Base-by-base conservation (phyloP, 2,797 vertebrate species). In the Fringilla coelebs region DNA sequence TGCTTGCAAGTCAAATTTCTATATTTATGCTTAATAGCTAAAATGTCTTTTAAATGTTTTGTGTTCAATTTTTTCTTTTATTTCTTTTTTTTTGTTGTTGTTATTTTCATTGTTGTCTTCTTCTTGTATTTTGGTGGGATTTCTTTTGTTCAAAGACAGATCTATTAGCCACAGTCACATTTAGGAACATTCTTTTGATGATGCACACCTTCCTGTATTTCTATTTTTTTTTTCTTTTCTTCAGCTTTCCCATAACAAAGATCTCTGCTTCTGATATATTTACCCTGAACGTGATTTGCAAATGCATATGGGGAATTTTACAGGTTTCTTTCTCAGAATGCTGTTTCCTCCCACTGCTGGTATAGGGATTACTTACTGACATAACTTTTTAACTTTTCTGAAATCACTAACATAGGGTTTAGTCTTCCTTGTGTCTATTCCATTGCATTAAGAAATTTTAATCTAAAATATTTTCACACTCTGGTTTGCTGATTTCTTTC, bases 51-150 rank as follows among this genome's bases (percentile, higher is more conserved):
- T 62, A 46, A 80, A 80, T 51, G 4, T 31, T 45, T 22, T 63
- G 6, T 21, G 8, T 46, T 62, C 14, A 17, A 17, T 11, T 11
- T 38, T 41, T 13, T 26, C 4, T 60, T 28, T 28, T 58, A 4
- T 58, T 58, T 40, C 4, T 3, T 36, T 57, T 3, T 20, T 54
- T 11, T 51, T 32, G 19, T 20, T 54, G 18, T 13, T n/a, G 34
- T 34, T 60, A 5, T 5, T 66, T 28, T 32, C 5, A 0, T 54
- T 34, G 2, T 41, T 65, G 2, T 58, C 10, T 32, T 62, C 4
- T n/a, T 38, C 4, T 32, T 18, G 24, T 29, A 49, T 41, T 40
- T 26, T 19, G 18, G 7, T 40, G 16, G 8, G 8, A 9, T 41
- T 48, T 17, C 21, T 51, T 76, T 40, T 17, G 1, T 62, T 74